A percentile compares a stretch with the other conserved stretches of the same genome.
These are phyloP conservation scores for Orestias chungarensis DNA, from an alignment of 2,797 vertebrate species.

Conservation along the genomic window DNA sequence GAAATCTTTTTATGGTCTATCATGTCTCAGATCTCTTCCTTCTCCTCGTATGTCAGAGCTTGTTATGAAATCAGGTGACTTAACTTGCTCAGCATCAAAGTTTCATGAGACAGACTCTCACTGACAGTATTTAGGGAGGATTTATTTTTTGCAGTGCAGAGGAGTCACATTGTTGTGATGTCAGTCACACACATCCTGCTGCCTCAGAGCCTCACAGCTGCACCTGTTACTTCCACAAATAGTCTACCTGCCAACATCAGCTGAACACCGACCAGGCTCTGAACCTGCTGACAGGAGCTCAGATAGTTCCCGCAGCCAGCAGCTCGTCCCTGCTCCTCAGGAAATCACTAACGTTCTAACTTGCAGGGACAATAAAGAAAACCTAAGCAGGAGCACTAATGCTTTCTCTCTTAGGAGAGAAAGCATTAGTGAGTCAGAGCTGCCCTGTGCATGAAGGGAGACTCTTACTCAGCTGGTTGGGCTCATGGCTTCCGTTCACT, in stretches of 20 bases:
- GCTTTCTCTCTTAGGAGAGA: neutral
- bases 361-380: neutral
- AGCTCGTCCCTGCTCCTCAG: constrained; percentile 6
- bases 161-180: constrained; percentile 46
- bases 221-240: constrained; percentile 78
- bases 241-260: constrained; percentile 73
- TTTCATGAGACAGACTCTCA: neutral
- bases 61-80: neutral
- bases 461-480: constrained; percentile 89
- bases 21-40: neutral
- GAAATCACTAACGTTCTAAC: constrained; percentile 18
- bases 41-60: neutral
- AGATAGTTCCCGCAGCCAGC: constrained; percentile 30
- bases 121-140: neutral
- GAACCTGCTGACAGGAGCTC: constrained; percentile 38
- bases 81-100: neutral
- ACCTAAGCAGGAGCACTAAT: neutral
- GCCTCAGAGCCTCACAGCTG: constrained; percentile 47
- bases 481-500: constrained; percentile 95
- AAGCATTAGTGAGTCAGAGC: neutral
- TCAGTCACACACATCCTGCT: constrained; percentile 63
- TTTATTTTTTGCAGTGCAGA: constrained; percentile 8
- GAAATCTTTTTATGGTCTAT: neutral
- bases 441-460: neutral
- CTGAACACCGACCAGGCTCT: constrained; percentile 51